Conservation (phyloP, 2,888 invertebrate genomes). For the Melinaea menophilus region DNA sequence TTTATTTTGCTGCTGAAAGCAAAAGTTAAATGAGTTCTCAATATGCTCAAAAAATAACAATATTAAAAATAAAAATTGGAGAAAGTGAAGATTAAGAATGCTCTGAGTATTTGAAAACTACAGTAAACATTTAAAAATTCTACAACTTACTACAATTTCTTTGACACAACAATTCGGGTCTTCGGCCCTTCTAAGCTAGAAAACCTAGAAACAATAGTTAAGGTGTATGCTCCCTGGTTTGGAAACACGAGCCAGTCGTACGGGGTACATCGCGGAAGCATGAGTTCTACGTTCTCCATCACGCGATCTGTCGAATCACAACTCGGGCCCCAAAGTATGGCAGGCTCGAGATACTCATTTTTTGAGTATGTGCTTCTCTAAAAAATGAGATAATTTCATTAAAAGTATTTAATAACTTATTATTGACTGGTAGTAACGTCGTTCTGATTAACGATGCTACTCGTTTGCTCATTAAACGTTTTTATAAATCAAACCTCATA, state of each 20-base stretch:
- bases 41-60: too few species aligned
- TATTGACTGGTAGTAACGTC: too few species aligned
- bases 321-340: slow-evolving; percentile 39
- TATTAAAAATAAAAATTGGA: background rate
- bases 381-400: too few species aligned
- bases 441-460: too few species aligned
- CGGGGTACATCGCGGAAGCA: slow-evolving; percentile 37
- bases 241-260: slow-evolving; percentile 44
- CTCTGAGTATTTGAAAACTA: too few species aligned
- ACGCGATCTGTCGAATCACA: slow-evolving; percentile 43
- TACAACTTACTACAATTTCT: slow-evolving; percentile 40
- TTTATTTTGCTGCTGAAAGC: slow-evolving; percentile 41
- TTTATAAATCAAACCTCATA: slow-evolving; percentile 37
- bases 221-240: slow-evolving; percentile 41
- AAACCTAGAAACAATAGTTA: slow-evolving; percentile 37
- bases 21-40: background rate
- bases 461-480: background rate
- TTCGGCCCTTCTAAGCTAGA: slow-evolving; percentile 38
- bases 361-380: too few species aligned
- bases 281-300: slow-evolving; percentile 33
- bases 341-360: slow-evolving; percentile 10
- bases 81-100: background rate
- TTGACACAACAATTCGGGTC: slow-evolving; percentile 41
- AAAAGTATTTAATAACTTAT: too few species aligned
- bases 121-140: too few species aligned